Percentiles rank a stretch among this genome's conserved stretches.
phyloP scores from a whole-genome alignment of 1,140 invertebrate genomes.

The Himalopsyche phryganea region DNA sequence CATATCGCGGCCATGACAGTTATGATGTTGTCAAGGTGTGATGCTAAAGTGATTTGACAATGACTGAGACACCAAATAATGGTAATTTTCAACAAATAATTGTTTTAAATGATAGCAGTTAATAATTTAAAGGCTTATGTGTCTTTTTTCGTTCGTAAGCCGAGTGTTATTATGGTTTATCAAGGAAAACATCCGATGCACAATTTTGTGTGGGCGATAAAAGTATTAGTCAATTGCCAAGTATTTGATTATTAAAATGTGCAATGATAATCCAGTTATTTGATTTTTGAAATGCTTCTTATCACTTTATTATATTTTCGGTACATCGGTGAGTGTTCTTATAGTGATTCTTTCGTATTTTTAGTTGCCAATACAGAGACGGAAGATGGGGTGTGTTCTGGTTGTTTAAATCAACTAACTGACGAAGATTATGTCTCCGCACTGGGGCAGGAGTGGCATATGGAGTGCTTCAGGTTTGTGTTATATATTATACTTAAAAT shows the following conservation, averaged over 20 bases:
- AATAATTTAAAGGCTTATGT: background rate
- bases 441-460: slow-evolving; percentile 80
- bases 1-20: slow-evolving; percentile 31
- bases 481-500: too few relatives aligned
- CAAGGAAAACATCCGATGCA: background rate
- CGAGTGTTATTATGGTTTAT: background rate
- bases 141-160: background rate
- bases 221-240: slow-evolving; percentile 23
- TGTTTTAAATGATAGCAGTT: background rate
- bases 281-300: background rate
- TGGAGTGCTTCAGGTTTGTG: slow-evolving; percentile 76
- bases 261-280: too few relatives aligned
- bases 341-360: background rate
- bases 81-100: slow-evolving; percentile 7
- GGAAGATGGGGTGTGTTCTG: slow-evolving; percentile 58
- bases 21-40: slow-evolving; percentile 29
- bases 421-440: slow-evolving; percentile 76
- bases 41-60: slow-evolving; percentile 21
- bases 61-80: slow-evolving; percentile 22
- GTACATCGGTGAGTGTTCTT: background rate
- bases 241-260: too few relatives aligned
- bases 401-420: slow-evolving; percentile 70
- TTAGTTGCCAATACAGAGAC: slow-evolving; percentile 13
- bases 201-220: slow-evolving; percentile 25
- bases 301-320: background rate